Base-by-base conservation (phyloP, 2,888 invertebrate species). In the Yponomeuta evonymella region DNA sequence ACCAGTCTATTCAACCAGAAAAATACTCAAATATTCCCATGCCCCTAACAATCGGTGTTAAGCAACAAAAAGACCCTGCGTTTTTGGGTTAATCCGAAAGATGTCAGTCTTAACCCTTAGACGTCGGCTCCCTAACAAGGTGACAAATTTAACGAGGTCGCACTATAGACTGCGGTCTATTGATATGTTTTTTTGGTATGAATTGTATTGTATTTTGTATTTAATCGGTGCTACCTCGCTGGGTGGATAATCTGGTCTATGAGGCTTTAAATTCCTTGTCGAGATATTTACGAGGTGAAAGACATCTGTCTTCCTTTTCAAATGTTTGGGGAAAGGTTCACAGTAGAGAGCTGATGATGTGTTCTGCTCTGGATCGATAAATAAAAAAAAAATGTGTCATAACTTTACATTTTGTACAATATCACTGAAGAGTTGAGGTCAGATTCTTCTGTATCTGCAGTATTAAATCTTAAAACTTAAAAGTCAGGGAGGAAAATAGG, bases 1-100 rank as follows among this genome's bases (percentile, higher is more conserved):
- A 87, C 82, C 75, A 75, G 77, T 67, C 81, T 78, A 87, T 89
- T 89, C 77, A 89, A 80, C 83, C 81, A 80, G 83, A 86, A 89
- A 15, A 88, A 85, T 85, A 77, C 82, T 79, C 73, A 76, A 78
- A 83, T 80, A 83, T 90, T 91, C 90, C 89, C 90, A 91, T 82
- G 79, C 62, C 74, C 76, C 75, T 58, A 75, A 74, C 69, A 77
- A 74, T 75, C 79, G 74, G 75, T 72, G 76, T 63, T 69, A 63
- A 58, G 78, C 73, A 76, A 76, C 76, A 76, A 75, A 71, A 70
- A 78, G 77, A 78, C 80, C 81, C 79, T 76, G 74, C 75, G 76
- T 75, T 80, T 81, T 79, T 82, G 83, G 84, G 87, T 83, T 86
- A 85, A 84, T 81, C 78, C 74, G 70, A 77, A 80, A 84, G 82